Percentiles rank a stretch among this genome's conserved stretches.
Conservation (phyloP, 1,140 invertebrate species). For the Cotesia vestalis region DNA sequence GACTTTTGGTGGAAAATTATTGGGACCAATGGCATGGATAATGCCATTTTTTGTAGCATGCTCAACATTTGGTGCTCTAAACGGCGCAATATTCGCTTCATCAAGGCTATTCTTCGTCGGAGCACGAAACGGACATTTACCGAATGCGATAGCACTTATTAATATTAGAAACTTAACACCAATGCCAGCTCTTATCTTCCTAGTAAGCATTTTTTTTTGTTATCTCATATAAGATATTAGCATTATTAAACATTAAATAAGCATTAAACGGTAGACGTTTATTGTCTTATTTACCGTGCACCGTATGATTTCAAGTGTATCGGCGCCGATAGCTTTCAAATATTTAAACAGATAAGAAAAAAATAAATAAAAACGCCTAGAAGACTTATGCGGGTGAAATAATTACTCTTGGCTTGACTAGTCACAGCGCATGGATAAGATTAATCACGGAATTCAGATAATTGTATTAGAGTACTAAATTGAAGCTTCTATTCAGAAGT, state of each 20-base stretch:
- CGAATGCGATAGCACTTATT: slow-evolving; percentile 86
- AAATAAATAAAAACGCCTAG: too few species aligned
- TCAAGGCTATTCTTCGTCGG: slow-evolving; percentile 91
- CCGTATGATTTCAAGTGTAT: too few species aligned
- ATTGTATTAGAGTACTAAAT: slow-evolving; percentile 8
- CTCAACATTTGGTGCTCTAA: slow-evolving; percentile 87
- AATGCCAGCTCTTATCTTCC: slow-evolving; percentile 87
- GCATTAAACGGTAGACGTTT: too few species aligned
- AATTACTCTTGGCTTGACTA: too few species aligned
- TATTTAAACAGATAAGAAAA: too few species aligned
- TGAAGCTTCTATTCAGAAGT: slow-evolving; percentile 5
- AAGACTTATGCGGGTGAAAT: too few species aligned
- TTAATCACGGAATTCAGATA: neutral
- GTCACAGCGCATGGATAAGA: too few species aligned
- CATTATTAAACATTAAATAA: neutral
- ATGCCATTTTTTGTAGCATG: slow-evolving; percentile 90
- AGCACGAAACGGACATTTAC: slow-evolving; percentile 89
- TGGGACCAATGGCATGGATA: slow-evolving; percentile 82
- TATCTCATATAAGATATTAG: neutral
- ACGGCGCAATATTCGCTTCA: slow-evolving; percentile 89
- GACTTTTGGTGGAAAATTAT: slow-evolving; percentile 84
- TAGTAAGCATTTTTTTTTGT: slow-evolving; percentile 72
- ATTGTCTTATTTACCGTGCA: too few species aligned
- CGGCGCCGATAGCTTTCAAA: too few species aligned
- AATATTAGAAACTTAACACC: slow-evolving; percentile 88